Base-by-base conservation (phyloP, 2,113 vertebrate species). In the Gorsachius goisagi region DNA sequence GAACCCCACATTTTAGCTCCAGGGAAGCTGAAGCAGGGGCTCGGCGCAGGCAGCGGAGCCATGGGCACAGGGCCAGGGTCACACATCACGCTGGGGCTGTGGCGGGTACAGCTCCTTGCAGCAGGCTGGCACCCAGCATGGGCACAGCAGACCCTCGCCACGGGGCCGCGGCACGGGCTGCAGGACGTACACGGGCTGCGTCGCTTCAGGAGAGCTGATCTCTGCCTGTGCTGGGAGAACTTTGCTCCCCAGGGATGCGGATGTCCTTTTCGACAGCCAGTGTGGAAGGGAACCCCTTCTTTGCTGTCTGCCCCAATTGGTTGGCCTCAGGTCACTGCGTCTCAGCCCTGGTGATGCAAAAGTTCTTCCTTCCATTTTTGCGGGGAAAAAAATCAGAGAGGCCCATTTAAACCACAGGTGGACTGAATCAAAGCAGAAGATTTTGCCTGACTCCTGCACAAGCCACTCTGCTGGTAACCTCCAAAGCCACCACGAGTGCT, bases 11-110 rank as follows among this genome's bases (percentile, higher is more conserved):
- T 76, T 90, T 78, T 39, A 56, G 24, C 66, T 88, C 19, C 62
- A 37, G 45, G 41, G 4, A 62, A 69, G 45, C 21, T n/a, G 71
- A 66, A 7, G 18, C 20, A 52, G 26, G 35, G n/a, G 19, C 24
- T 55, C 2, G 9, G 69, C 26, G 69, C 17, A 64, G 69, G 24
- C 21, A 55, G 49, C 1, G 0, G 73, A 64, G 73, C 20, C 63
- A 15, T 0, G 0, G 0, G 22, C 56, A n/a, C 41, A 4, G 0
- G 0, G 55, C 14, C 75, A 23, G 64, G 10, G 59, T 33, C 56
- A 53, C 11, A 4, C 1, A 3, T 64, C 9, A 9, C 55, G 3
- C 33, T 11, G 5, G 15, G 9, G 49, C 37, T 28, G 80, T 11
- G 63, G 18, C 58, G 72, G 17, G 49, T 8, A 28, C 62, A 45